These are phyloP conservation scores for Netelia inedita DNA, from an alignment of 2,888 invertebrate species.

Conservation along the genomic window DNA sequence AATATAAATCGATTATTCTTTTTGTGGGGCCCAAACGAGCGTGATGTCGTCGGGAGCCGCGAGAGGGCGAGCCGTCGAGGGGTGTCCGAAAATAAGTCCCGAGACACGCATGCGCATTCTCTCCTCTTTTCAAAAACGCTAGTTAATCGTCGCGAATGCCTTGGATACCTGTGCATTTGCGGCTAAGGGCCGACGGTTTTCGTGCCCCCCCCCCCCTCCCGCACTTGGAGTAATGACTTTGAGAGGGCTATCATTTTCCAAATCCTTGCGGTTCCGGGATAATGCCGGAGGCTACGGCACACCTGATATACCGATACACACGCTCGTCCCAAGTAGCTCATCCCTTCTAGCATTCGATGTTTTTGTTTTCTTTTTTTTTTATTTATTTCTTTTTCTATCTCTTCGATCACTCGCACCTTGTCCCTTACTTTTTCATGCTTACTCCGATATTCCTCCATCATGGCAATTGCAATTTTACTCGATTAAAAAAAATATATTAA, in stretches of 20 bases:
- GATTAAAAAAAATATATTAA: no score
- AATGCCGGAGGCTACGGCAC: constrained; percentile 63
- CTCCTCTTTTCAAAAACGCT: constrained; percentile 49
- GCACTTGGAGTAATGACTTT: constrained; percentile 70
- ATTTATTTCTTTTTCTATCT: constrained; percentile 5
- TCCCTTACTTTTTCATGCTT: background rate
- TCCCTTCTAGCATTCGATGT: background rate
- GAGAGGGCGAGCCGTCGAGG: constrained; percentile 33
- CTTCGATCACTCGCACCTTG: constrained; percentile 13
- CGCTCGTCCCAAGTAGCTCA: constrained; percentile 33
- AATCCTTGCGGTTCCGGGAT: constrained; percentile 72
- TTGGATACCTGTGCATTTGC: constrained; percentile 71
- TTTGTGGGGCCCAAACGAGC: constrained; percentile 10
- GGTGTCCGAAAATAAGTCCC: constrained; percentile 22
- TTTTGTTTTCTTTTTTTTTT: constrained; percentile 15
- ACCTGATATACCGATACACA: constrained; percentile 57
- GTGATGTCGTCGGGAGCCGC: constrained; percentile 24
- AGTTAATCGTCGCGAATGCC: constrained; percentile 74
- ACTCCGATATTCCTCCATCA: background rate
- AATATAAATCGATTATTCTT: no score
- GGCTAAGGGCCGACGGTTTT: constrained; percentile 61
- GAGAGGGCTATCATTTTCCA: constrained; percentile 75
- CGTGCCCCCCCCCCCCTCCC: background rate
- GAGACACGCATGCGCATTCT: constrained; percentile 64
- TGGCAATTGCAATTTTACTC: no score